Conservation (phyloP, 2,888 invertebrate genomes). For the Zaprionus lineosus region DNA sequence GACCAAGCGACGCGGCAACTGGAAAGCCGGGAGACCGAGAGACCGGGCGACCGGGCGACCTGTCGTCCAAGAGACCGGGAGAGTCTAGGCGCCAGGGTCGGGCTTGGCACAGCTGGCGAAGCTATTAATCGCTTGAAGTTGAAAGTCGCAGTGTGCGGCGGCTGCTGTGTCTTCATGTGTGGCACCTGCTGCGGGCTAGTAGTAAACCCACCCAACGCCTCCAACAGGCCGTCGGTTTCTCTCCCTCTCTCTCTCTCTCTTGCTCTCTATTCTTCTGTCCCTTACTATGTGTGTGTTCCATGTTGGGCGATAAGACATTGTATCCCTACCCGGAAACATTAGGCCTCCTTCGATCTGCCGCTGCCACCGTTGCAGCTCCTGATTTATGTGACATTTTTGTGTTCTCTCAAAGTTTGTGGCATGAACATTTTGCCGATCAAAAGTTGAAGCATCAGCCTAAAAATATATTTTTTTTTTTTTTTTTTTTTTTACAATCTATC, state of each 20-base stretch:
- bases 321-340: conserved; percentile 34
- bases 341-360: conserved; percentile 41
- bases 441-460: no score
- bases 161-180: conserved; percentile 32
- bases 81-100: conserved; percentile 38
- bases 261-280: neutral
- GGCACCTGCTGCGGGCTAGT: conserved; percentile 54
- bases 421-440: conserved; percentile 4
- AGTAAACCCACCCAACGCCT: conserved; percentile 23
- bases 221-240: conserved; percentile 2
- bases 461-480: no score
- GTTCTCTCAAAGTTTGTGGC: conserved; percentile 43
- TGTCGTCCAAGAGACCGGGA: neutral
- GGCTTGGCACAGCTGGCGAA: conserved; percentile 39
- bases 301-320: conserved; percentile 37
- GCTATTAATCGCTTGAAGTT: conserved; percentile 52
- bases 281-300: neutral
- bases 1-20: neutral
- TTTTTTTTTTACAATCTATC: no score
- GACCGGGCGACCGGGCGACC: neutral
- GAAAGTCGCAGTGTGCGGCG: conserved; percentile 24
- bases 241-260: neutral
- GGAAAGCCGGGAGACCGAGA: neutral
- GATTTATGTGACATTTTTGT: conserved; percentile 49
- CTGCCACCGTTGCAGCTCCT: conserved; percentile 6